Evolutionary conservation across 2,797 vertebrate species (phyloP).

Genomic region (Coreius guichenoti): DNA sequence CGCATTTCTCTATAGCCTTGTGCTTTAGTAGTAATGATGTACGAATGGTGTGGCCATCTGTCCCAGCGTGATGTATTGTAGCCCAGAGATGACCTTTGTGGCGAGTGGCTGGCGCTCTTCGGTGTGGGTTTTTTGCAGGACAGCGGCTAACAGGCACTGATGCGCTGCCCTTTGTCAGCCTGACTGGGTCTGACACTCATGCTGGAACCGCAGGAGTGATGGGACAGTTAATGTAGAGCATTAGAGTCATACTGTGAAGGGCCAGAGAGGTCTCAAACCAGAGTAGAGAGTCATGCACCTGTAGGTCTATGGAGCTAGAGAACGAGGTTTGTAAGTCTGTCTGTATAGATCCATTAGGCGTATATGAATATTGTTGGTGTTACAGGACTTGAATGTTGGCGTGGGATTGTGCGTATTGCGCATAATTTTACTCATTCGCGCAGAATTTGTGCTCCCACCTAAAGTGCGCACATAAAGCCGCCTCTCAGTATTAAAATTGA

Average conservation of each 20-base stretch:
- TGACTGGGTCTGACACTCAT: conserved; percentile 41
- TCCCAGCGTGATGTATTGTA: conserved; percentile 33
- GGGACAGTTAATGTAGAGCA: conserved; percentile 6
- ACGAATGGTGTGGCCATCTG: conserved; percentile 35
- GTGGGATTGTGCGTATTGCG: too few relatives aligned
- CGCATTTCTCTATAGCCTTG: neutral
- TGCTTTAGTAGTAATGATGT: conserved; percentile 34
- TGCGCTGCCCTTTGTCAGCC: conserved; percentile 46
- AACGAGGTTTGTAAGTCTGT: neutral
- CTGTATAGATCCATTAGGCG: neutral
- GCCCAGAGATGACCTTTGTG: conserved; percentile 36
- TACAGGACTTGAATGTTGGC: too few relatives aligned
- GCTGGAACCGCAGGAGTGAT: conserved; percentile 15
- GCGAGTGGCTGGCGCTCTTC: conserved; percentile 41
- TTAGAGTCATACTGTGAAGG: conserved; percentile 16
- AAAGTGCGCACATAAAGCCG: too few relatives aligned
- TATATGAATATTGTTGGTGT: too few relatives aligned
- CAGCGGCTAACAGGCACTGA: conserved; percentile 51
- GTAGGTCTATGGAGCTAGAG: neutral
- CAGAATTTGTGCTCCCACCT: too few relatives aligned
- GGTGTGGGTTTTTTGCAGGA: neutral
- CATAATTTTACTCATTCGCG: too few relatives aligned
- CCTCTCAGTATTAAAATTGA: too few relatives aligned
- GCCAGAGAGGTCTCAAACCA: neutral
- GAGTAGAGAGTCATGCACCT: neutral